Evolutionary conservation across 2,797 vertebrate species (phyloP).

Genomic region (Hylomyscus alleni): DNA sequence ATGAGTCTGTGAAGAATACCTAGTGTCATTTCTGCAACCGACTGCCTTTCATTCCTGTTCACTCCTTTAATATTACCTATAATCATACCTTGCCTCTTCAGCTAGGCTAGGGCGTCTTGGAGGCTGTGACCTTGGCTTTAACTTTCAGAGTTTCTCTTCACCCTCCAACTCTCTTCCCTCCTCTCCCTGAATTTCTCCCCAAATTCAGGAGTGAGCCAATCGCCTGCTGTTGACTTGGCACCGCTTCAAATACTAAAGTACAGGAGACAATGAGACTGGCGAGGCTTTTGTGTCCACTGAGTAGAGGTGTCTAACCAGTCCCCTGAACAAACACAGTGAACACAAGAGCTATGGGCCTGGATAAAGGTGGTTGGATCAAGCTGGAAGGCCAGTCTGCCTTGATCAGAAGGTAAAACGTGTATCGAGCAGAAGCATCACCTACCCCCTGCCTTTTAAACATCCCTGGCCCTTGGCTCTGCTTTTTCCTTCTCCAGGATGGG

Average conservation of each 20-base stretch:
- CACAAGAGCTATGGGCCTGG: background rate
- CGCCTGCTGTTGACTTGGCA: background rate
- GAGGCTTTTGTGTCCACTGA: background rate
- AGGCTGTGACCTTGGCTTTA: background rate
- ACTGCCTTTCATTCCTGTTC: background rate
- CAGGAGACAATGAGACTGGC: background rate
- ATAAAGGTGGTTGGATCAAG: rapidly evolving
- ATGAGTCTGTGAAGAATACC: background rate
- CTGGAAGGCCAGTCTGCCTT: background rate
- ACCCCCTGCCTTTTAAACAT: rapidly evolving
- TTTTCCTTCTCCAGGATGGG: background rate
- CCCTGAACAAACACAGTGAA: background rate
- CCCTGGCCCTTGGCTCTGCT: rapidly evolving
- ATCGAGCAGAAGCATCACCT: background rate
- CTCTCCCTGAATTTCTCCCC: background rate
- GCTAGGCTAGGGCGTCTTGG: background rate
- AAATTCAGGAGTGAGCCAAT: background rate
- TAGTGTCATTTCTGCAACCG: background rate
- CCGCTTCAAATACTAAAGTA: background rate
- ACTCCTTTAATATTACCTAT: background rate
- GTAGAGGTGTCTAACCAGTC: background rate
- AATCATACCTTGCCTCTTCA: background rate
- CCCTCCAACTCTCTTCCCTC: background rate
- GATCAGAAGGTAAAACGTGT: rapidly evolving
- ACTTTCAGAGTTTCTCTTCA: background rate